Evolutionary conservation across 2,888 invertebrate genomes (phyloP).

Genomic region (Sphaerolaimus hirsutus): DNA sequence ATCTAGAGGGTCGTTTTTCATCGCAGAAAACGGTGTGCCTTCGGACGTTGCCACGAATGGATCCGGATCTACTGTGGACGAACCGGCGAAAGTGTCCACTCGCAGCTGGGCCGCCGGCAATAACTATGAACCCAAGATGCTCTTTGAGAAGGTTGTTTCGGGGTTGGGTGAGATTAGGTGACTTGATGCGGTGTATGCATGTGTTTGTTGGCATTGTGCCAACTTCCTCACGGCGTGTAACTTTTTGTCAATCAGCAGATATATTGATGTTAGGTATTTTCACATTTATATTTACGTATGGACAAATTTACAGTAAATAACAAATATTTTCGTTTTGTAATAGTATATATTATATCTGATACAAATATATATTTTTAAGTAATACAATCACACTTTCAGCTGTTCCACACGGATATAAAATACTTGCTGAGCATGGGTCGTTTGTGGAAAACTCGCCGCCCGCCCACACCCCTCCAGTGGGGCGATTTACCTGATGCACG

Average conservation of each 20-base stretch:
- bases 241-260: too few relatives aligned
- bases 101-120: constrained; percentile 62
- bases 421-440: constrained; percentile 80
- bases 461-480: constrained; percentile 47
- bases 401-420: constrained; percentile 76
- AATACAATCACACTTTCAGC: constrained; percentile 28
- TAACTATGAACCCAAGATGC: constrained; percentile 53
- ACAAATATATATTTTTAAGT: too few relatives aligned
- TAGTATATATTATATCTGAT: too few relatives aligned
- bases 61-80: neutral
- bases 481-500: constrained; percentile 35
- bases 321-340: too few relatives aligned
- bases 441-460: constrained; percentile 62
- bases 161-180: too few relatives aligned
- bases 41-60: neutral
- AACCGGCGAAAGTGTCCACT: constrained; percentile 35
- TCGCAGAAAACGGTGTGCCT: neutral
- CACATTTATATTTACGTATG: too few relatives aligned
- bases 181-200: too few relatives aligned
- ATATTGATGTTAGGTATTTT: too few relatives aligned
- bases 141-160: constrained; percentile 69
- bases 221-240: too few relatives aligned
- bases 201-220: too few relatives aligned
- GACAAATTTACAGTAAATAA: too few relatives aligned
- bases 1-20: too few relatives aligned